Evolutionary conservation across 2,113 vertebrate species (phyloP), one percentile per base, ranked within the genome.

Genomic region (Mungos mungo): DNA sequence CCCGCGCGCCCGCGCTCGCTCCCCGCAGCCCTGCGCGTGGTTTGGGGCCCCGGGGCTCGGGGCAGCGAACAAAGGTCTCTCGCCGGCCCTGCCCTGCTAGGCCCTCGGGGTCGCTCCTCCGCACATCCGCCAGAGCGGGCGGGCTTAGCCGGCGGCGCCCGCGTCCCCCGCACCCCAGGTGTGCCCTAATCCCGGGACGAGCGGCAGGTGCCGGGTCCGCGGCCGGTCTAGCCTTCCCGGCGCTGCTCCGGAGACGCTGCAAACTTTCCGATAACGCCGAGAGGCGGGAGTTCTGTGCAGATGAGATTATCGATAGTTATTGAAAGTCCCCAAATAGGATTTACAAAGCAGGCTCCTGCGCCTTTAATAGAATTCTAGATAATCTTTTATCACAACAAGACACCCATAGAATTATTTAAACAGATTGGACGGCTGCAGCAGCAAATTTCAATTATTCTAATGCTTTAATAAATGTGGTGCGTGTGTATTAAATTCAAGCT

Each of bases 381-480:
- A 99, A 99, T 99, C 99, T 99, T 99, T 99, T 99, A 99, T 99
- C 99, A 98, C 99, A 99, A 99, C 99, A 99, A 99, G 99, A 99
- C 99, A 99, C 99, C 99, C 99, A 99, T 99, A 99, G 99, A 99
- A 99, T 99, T 99, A 99, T 99, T 99, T 99, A 99, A 99, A 99
- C 99, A 99, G 99, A 99, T 99, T 99, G 98, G 99, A 99, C 98
- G 98, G 99, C 98, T 99, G 99, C 99, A 97, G 99, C 99, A 99
- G 99, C 99, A 99, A 99, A 99, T 99, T 99, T 99, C 99, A 99
- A 99, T 99, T 99, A 99, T 99, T 99, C 99, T 98, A 99, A 98
- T 99, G 99, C 99, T 99, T 99, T 99, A 99, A 99, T 99, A 99
- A 99, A 99, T 99, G 99, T 99, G 99, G 99, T 99, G 99, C 99